phyloP scores from a whole-genome alignment of 2,113 vertebrate species.

The Prionailurus bengalensis region DNA sequence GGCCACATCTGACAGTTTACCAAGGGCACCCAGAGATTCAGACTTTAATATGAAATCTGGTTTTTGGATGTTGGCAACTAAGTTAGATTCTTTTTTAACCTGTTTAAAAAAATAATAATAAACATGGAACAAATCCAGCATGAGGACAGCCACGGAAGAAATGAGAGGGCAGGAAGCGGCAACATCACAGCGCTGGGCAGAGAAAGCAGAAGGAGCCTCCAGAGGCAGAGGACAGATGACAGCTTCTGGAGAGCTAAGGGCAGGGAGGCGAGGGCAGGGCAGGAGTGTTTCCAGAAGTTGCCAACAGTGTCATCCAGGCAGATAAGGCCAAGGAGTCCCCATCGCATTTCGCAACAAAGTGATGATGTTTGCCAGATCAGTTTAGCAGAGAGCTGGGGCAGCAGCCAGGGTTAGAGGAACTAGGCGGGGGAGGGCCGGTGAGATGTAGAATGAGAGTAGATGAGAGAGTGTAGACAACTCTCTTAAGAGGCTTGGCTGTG shows the following conservation, averaged over 20 bases:
- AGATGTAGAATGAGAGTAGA: not conserved
- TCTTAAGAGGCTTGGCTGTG: conserved; percentile 16
- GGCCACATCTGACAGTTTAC: not conserved
- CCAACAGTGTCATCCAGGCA: conserved; percentile 66
- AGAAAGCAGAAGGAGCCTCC: not conserved
- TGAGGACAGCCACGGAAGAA: not conserved
- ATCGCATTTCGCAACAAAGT: conserved; percentile 59
- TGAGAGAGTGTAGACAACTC: conserved; percentile 46
- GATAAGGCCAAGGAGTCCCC: conserved; percentile 72
- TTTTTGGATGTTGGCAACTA: conserved; percentile 36
- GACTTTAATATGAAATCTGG: not conserved
- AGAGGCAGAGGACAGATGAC: not conserved
- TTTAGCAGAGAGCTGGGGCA: conserved; percentile 61
- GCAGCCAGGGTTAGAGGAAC: conserved; percentile 58
- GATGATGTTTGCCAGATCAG: conserved; percentile 74
- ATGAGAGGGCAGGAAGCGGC: not conserved
- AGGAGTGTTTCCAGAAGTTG: conserved; percentile 63
- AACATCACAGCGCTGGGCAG: not conserved
- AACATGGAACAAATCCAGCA: not conserved
- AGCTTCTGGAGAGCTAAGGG: not conserved
- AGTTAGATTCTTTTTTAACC: not conserved
- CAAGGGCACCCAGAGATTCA: not conserved
- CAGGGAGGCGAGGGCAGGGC: not conserved
- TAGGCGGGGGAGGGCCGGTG: not conserved
- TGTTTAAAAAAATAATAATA: conserved; percentile 47